phyloP scores from a whole-genome alignment of 1,140 invertebrate species.

The Hyphantria cunea region DNA sequence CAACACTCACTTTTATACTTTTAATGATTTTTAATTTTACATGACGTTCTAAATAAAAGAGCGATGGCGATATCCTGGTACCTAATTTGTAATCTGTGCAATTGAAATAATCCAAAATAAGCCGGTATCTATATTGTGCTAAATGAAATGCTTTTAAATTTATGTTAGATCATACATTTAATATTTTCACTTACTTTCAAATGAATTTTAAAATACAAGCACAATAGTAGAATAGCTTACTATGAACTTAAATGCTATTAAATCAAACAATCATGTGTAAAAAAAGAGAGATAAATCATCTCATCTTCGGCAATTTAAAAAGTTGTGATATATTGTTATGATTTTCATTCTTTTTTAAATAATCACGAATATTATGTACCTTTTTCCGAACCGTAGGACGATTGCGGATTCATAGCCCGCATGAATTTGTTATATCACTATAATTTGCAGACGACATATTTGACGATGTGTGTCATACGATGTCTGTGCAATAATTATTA shows the following conservation, averaged over 20 bases:
- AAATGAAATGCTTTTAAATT: too few species aligned
- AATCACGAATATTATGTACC: background rate
- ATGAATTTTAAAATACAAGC: too few species aligned
- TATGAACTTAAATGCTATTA: background rate
- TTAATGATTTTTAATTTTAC: background rate
- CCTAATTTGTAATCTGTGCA: background rate
- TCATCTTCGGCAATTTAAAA: too few species aligned
- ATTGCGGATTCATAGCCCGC: background rate
- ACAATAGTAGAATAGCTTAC: background rate
- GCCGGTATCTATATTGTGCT: too few species aligned
- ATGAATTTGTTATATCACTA: background rate
- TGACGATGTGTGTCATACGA: background rate
- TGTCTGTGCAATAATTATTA: background rate
- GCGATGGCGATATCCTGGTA: background rate
- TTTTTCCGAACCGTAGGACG: background rate
- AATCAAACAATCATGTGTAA: constrained; percentile 1
- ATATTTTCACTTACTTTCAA: too few species aligned
- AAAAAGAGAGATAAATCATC: background rate
- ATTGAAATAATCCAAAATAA: background rate
- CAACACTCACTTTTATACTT: background rate
- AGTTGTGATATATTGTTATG: too few species aligned
- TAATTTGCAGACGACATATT: background rate
- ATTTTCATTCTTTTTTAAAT: too few species aligned
- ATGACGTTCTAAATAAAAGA: constrained; percentile 2
- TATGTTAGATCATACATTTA: too few species aligned